Conservation (phyloP, 2,113 vertebrate species). For the Forbesichthys papilliferus region DNA sequence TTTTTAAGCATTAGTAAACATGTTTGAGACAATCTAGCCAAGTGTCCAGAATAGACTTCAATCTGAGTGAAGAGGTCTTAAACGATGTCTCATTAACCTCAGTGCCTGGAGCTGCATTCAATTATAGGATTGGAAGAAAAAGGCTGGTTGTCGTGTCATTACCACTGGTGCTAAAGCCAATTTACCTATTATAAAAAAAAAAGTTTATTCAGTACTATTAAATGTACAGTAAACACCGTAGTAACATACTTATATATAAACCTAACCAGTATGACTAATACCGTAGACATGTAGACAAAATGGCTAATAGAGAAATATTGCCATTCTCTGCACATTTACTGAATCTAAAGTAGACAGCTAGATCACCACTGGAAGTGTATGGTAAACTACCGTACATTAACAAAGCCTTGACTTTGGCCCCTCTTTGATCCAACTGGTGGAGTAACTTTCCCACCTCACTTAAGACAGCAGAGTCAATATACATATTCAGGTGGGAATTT, state of each 20-base stretch:
- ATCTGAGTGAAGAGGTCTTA: neutral
- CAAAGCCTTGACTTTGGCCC: slow-evolving; percentile 32
- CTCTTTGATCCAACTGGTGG: slow-evolving; percentile 41
- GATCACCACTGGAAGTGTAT: slow-evolving; percentile 3
- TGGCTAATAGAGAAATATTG: too few relatives aligned
- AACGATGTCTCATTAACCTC: slow-evolving; percentile 38
- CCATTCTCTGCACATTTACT: neutral
- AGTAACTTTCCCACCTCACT: slow-evolving; percentile 52
- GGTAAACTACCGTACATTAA: slow-evolving; percentile 28
- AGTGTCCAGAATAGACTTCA: neutral
- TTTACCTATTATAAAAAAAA: too few relatives aligned
- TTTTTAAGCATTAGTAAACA: neutral
- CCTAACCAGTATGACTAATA: too few relatives aligned
- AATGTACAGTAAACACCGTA: too few relatives aligned
- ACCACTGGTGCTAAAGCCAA: neutral
- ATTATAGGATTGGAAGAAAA: neutral
- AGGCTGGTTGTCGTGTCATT: neutral
- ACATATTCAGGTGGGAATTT: slow-evolving; percentile 19
- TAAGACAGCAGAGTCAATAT: slow-evolving; percentile 38
- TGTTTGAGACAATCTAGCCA: neutral
- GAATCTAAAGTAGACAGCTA: slow-evolving; percentile 37
- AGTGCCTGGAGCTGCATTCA: slow-evolving; percentile 1
- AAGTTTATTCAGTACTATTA: too few relatives aligned
- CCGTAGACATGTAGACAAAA: too few relatives aligned
- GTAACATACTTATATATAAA: too few relatives aligned